These are phyloP conservation scores for Dicroscelio sp. DNA, from an alignment of 2,888 invertebrate species.

Conservation along the genomic window DNA sequence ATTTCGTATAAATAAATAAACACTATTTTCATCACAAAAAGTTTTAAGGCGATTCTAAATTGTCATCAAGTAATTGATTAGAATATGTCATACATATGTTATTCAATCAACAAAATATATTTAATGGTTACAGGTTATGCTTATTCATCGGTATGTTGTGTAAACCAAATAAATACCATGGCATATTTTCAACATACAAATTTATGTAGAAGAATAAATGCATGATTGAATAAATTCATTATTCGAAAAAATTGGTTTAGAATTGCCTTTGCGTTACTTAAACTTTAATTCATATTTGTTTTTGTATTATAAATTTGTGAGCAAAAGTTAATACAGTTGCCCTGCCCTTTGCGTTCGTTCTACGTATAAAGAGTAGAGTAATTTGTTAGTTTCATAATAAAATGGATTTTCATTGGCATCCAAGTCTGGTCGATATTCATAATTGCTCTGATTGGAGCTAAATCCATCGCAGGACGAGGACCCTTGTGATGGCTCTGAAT, in stretches of 20 bases:
- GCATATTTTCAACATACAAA: no score
- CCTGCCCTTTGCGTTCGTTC: constrained; percentile 94
- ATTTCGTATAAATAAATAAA: no score
- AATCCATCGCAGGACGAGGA: constrained; percentile 90
- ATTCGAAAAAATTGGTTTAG: not conserved
- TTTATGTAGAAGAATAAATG: not conserved
- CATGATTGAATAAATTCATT: not conserved
- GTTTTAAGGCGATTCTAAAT: no score
- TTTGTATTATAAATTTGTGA: not conserved
- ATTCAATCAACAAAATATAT: no score
- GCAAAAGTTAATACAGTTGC: constrained; percentile 83
- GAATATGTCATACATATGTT: no score
- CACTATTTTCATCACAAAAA: no score
- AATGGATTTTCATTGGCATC: constrained; percentile 95
- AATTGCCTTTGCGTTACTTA: not conserved
- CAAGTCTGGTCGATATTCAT: constrained; percentile 95
- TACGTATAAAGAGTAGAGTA: constrained; percentile 96
- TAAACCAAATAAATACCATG: no score
- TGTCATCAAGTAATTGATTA: no score
- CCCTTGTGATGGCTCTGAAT: constrained; percentile 90
- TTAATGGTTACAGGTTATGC: no score
- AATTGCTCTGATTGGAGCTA: constrained; percentile 89
- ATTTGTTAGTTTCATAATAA: constrained; percentile 96
- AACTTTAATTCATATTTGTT: not conserved
- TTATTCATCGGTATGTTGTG: no score